Base-by-base conservation (phyloP, 2,113 vertebrate genomes). In the Gnathonemus longibarbis region DNA sequence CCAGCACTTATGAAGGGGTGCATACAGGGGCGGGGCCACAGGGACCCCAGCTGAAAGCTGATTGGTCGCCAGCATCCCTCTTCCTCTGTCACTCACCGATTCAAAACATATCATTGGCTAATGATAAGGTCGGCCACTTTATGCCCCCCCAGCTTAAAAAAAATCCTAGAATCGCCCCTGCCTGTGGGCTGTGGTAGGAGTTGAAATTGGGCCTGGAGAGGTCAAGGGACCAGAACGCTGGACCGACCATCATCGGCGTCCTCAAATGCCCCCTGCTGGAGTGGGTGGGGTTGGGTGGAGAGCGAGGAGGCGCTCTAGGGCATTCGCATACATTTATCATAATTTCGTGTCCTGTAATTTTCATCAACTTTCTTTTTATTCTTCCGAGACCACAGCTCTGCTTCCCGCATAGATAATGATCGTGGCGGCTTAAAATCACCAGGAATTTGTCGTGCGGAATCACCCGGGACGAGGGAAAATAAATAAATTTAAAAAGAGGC, bases 191-290 rank as follows among this genome's bases (percentile, higher is more conserved):
- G n/a, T 3, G n/a, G 9, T 66, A 11, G 62, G 91, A 91, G 39
- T 90, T 89, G n/a, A 74, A 90, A 58, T 27, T 24, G 27, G 89
- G 91, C 94, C 91, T 88, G 66, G 88, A 91, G 92, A 93, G 90
- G 39, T 89, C 31, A 39, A 58, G 90, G 93, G 92, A 89, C 93
- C 93, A 94, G 93, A 91, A 93, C 94, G 91, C 90, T 85, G 91
- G 91, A 91, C 92, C 88, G 74, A 92, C 92, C 92, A 92, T 94
- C 94, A 90, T 92, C 91, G 91, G 90, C 92, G 91, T 93, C 90
- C 88, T 93, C 90, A 95, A 93, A 93, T 94, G 92, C 58, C 90
- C 90, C 89, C 31, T 90, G n/a, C 31, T n/a, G 49, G 17, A 15
- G 24, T 8, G 46, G 7, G n/a, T 35, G 11, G 24, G 19, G n/a